Base-by-base conservation (phyloP, 1,140 invertebrate genomes). In the Nephotettix cincticeps region DNA sequence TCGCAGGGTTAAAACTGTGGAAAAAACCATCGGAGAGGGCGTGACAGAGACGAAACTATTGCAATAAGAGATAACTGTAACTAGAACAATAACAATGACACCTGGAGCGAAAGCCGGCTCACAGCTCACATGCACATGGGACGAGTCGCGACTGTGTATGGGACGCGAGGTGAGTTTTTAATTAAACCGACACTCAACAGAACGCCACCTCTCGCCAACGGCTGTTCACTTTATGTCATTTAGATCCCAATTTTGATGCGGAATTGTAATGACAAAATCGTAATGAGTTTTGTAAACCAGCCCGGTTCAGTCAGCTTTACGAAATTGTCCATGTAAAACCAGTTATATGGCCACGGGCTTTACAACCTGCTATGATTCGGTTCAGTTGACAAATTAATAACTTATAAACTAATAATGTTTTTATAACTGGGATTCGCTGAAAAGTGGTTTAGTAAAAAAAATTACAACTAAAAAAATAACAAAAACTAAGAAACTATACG, bases 231-330 rank as follows among this genome's bases (percentile, higher is more conserved):
- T 11, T 11, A 51, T 51, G 47, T 21, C 47, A 51, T 51, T 51
- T 51, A 51, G 47, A 51, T 51, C 47, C 47, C 47, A 51, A 51
- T 51, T 51, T 51, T 51, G 47, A 51, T 51, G 21, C 47, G 21
- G n/a, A 21, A n/a, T n/a, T 21, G 4, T 51, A n/a, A 51, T 51
- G 47, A 51, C 14, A 21, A 21, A 51, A 51, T 19, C 19, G 47
- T 19, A 51, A 21, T 51, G 6, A 51, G 47, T 40, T 40, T 40
- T 40, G 47, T 21, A 19, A 51, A 51, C 32, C 32, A 36, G 14
- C 32, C 32, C 14, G 32, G 32, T 36, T 4, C 14, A 14, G 32
- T 4, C 14, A 14, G 32, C 32, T 36, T 36, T 36, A 14, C 14
- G 32, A 14, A 36, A 36, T 36, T 36, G 32, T 6, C 14, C 4